Percentiles rank a stretch among this genome's conserved stretches.
Conservation (phyloP, 2,888 invertebrate genomes). For the Augiades crinisus region DNA sequence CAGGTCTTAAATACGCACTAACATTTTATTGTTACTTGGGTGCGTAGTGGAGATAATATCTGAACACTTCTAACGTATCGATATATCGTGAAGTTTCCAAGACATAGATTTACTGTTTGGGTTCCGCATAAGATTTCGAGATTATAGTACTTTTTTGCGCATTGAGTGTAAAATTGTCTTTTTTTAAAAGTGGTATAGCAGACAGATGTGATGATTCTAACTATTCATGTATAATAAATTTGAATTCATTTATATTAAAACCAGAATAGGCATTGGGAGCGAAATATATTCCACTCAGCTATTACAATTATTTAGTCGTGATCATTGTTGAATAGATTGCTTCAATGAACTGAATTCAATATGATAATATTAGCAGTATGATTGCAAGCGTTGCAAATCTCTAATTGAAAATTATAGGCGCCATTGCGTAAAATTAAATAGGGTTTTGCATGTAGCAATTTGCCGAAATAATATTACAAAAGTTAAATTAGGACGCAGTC, state of each 20-base stretch:
- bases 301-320: neutral
- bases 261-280: no score
- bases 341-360: neutral
- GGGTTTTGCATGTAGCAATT: neutral
- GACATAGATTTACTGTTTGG: neutral
- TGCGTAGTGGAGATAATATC: neutral
- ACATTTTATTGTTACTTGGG: slow-evolving; percentile 16
- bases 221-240: no score
- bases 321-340: neutral
- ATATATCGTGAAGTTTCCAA: no score
- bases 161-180: no score
- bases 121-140: neutral
- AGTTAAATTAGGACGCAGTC: neutral
- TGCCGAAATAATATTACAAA: neutral
- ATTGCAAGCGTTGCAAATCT: neutral
- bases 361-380: neutral
- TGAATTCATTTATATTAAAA: no score
- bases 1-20: slow-evolving; percentile 16
- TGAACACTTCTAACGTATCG: slow-evolving; percentile 12
- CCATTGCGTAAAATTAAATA: neutral
- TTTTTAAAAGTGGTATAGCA: no score
- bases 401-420: neutral
- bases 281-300: no score
- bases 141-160: no score
- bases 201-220: no score